These are phyloP conservation scores for Tachystola acroxantha DNA, from an alignment of 2,888 invertebrate genomes.

Conservation along the genomic window DNA sequence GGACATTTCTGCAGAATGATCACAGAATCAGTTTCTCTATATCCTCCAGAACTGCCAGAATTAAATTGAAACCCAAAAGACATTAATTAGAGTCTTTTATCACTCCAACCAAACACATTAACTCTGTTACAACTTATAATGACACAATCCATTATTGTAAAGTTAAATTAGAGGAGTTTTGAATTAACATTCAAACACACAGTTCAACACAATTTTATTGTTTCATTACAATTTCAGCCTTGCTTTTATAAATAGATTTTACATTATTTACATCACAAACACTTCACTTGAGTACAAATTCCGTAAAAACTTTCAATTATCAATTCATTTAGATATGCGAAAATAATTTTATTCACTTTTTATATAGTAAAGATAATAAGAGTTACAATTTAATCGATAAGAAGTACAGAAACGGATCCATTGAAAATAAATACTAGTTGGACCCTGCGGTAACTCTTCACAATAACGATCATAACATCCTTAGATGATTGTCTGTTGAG, in stretches of 20 bases:
- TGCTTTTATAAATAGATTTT: slow-evolving; percentile 72
- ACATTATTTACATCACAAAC: slow-evolving; percentile 72
- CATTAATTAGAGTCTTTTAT: slow-evolving; percentile 1
- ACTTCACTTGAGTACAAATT: slow-evolving; percentile 61
- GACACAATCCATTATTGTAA: background rate
- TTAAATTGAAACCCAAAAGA: background rate
- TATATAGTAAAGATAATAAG: slow-evolving; percentile 38
- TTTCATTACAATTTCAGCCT: slow-evolving; percentile 76
- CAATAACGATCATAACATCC: slow-evolving; percentile 75
- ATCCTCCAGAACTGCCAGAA: too few species aligned
- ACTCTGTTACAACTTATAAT: background rate
- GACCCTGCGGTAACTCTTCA: slow-evolving; percentile 39
- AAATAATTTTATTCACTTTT: slow-evolving; percentile 43
- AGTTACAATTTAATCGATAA: slow-evolving; percentile 26
- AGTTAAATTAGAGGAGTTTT: background rate
- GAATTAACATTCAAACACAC: slow-evolving; percentile 23
- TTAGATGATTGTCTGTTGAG: slow-evolving; percentile 61
- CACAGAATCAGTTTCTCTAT: too few species aligned
- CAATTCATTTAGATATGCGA: slow-evolving; percentile 47
- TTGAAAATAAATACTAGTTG: slow-evolving; percentile 26
- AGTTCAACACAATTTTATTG: slow-evolving; percentile 76
- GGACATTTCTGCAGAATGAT: too few species aligned
- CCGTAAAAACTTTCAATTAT: slow-evolving; percentile 60
- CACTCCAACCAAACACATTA: background rate
- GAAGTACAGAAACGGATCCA: slow-evolving; percentile 39